These are phyloP conservation scores for Microctonus aethiopoides DNA, from an alignment of 2,888 invertebrate genomes.

Conservation along the genomic window DNA sequence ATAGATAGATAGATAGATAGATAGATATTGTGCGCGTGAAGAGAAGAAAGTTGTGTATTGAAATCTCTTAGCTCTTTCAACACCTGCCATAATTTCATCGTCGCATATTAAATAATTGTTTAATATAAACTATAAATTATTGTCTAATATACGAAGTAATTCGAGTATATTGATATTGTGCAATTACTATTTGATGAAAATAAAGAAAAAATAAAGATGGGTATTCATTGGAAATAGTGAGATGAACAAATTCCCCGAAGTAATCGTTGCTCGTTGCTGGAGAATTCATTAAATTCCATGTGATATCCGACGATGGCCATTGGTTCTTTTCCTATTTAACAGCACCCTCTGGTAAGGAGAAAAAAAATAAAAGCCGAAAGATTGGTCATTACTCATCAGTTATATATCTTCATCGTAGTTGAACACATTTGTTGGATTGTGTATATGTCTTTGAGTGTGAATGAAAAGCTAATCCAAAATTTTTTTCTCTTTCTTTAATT, in stretches of 20 bases:
- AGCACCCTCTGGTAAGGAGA: constrained; percentile 24
- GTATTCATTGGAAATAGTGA: constrained; percentile 26
- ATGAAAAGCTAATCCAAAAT: constrained; percentile 35
- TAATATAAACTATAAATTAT: no score
- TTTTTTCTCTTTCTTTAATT: constrained; percentile 42
- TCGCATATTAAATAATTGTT: no score
- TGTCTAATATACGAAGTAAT: background rate
- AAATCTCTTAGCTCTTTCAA: background rate
- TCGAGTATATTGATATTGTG: background rate
- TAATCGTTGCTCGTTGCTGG: constrained; percentile 36
- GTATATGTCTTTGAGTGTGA: background rate
- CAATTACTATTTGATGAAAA: background rate
- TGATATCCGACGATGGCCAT: constrained; percentile 35
- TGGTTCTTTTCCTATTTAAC: constrained; percentile 25
- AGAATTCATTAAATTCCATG: constrained; percentile 42
- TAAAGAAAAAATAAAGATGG: background rate
- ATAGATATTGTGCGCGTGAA: background rate
- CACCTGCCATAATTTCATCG: background rate
- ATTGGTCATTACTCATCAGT: constrained; percentile 8
- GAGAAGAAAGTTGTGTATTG: background rate
- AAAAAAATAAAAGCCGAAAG: constrained; percentile 13
- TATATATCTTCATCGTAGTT: background rate
- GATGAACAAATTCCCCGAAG: constrained; percentile 33
- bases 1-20: background rate
- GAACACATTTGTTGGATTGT: background rate